Conservation (phyloP, 1,140 invertebrate genomes). For the Drosophila navojoa region DNA sequence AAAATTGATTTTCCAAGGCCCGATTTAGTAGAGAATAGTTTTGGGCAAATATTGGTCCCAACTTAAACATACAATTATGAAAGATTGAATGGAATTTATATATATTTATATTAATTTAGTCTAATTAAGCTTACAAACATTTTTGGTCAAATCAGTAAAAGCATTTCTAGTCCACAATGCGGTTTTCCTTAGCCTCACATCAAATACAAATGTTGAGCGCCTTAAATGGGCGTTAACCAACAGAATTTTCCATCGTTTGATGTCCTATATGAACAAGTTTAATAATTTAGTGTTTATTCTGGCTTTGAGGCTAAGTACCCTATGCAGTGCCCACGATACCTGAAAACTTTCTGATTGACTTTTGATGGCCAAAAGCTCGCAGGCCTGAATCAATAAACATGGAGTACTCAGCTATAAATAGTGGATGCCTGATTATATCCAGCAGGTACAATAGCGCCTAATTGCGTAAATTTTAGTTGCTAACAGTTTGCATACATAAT, state of each 20-base stretch:
- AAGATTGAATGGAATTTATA: too few species aligned
- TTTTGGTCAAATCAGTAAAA: too few species aligned
- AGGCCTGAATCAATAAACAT: conserved; percentile 59
- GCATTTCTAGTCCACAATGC: background rate
- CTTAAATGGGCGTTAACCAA: background rate
- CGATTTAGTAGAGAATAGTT: too few species aligned
- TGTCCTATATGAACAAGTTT: background rate
- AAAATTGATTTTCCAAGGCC: too few species aligned
- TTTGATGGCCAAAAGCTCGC: conserved; percentile 43
- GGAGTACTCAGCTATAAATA: conserved; percentile 56
- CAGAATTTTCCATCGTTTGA: conserved; percentile 14
- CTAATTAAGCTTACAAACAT: too few species aligned
- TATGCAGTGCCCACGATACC: background rate
- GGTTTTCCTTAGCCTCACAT: background rate
- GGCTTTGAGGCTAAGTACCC: background rate
- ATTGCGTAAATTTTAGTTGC: conserved; percentile 49
- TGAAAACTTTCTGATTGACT: conserved; percentile 53
- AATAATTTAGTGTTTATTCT: conserved; percentile 14
- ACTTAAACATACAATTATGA: too few species aligned
- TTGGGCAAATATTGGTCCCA: too few species aligned
- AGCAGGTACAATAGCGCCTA: conserved; percentile 57
- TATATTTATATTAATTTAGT: too few species aligned
- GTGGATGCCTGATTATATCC: conserved; percentile 21
- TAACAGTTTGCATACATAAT: conserved; percentile 44
- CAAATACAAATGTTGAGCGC: background rate